Evolutionary conservation across 2,113 vertebrate genomes (phyloP).

Genomic region (Lasiurus borealis): DNA sequence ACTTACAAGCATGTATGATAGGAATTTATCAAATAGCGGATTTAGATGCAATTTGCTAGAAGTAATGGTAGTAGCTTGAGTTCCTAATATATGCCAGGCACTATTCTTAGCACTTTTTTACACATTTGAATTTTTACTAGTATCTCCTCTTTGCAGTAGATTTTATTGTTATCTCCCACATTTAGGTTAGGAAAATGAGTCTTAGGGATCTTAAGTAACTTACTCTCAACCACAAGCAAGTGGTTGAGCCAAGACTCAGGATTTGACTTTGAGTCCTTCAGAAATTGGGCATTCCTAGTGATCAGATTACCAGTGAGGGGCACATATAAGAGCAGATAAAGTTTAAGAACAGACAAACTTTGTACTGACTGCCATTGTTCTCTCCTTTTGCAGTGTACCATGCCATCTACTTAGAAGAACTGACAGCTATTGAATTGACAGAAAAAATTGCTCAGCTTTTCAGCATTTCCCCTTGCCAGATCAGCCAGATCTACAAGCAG

Average conservation of each 20-base stretch:
- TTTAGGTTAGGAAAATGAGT: slow-evolving; percentile 9
- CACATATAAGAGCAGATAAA: background rate
- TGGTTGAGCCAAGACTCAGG: background rate
- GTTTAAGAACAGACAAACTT: background rate
- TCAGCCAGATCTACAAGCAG: slow-evolving; percentile 98
- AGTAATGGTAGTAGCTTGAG: background rate
- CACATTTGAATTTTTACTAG: background rate
- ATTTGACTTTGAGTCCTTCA: background rate
- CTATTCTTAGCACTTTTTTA: background rate
- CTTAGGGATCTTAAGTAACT: background rate
- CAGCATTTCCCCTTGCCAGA: slow-evolving; percentile 95
- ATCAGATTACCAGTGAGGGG: background rate
- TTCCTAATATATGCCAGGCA: background rate
- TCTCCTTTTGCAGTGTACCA: slow-evolving; percentile 93
- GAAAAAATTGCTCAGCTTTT: slow-evolving; percentile 98
- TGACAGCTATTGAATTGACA: slow-evolving; percentile 92
- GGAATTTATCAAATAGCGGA: background rate
- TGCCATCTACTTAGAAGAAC: slow-evolving; percentile 96
- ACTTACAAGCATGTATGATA: background rate
- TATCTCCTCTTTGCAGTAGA: background rate
- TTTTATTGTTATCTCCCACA: background rate
- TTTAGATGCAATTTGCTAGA: background rate
- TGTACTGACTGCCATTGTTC: background rate
- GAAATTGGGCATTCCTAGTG: background rate
- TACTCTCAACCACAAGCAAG: background rate